A percentile compares a stretch with the other conserved stretches of the same genome.
phyloP scores from a whole-genome alignment of 1,140 invertebrate species.

The Neelides sp. region DNA sequence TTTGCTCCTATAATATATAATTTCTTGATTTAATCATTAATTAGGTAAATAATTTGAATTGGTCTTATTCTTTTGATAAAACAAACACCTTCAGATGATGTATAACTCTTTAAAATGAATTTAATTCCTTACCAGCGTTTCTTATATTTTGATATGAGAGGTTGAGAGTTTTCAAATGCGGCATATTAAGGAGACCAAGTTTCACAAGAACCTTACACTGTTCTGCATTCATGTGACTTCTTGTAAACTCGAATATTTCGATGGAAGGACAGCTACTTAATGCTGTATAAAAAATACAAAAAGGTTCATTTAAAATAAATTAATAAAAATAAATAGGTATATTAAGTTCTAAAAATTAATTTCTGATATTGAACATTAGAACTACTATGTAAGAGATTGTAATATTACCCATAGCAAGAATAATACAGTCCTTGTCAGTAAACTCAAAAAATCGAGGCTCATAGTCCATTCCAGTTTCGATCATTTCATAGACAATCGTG shows the following conservation, averaged over 20 bases:
- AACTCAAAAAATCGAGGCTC: constrained; percentile 19
- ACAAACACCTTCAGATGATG: too few relatives aligned
- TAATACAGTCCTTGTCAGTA: constrained; percentile 19
- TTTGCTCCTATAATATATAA: constrained; percentile 17
- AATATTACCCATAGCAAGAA: constrained; percentile 17
- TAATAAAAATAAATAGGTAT: not conserved
- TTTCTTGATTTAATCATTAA: not conserved
- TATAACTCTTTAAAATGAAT: too few relatives aligned
- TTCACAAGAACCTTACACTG: constrained; percentile 24
- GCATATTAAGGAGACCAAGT: constrained; percentile 21
- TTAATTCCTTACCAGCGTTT: constrained; percentile 10
- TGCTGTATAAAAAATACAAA: constrained; percentile 1
- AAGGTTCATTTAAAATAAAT: not conserved
- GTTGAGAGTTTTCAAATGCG: constrained; percentile 24
- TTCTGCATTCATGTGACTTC: constrained; percentile 20
- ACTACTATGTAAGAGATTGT: not conserved
- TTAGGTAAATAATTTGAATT: not conserved
- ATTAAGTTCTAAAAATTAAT: not conserved
- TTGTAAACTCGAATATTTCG: constrained; percentile 20
- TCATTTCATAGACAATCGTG: constrained; percentile 19
- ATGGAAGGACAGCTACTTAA: constrained; percentile 4
- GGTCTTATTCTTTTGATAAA: too few relatives aligned
- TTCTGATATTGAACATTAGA: not conserved
- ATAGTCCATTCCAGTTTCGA: constrained; percentile 19
- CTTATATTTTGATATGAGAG: constrained; percentile 23